Percentiles rank a stretch among this genome's conserved stretches.
Conservation (phyloP, 2,113 vertebrate species). For the Oreochromis aureus region DNA sequence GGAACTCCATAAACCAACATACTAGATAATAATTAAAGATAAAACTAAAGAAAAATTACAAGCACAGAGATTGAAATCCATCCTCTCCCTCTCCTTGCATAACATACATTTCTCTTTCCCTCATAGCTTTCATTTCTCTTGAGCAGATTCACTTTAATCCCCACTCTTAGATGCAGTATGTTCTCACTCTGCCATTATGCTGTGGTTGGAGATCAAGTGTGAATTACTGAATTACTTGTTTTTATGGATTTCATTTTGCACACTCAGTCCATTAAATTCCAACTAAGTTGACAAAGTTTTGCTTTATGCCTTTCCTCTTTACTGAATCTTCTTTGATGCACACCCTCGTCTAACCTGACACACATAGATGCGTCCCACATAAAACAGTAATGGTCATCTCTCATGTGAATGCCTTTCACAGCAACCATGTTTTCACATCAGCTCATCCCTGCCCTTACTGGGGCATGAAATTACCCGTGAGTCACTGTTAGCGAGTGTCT, state of each 20-base stretch:
- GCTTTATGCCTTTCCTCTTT: not conserved
- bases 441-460: slow-evolving; percentile 18
- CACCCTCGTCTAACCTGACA: not conserved
- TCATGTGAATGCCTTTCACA: not conserved
- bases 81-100: not conserved
- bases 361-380: not conserved
- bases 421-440: slow-evolving; percentile 39
- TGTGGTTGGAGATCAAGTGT: slow-evolving; percentile 12
- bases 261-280: not conserved
- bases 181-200: not conserved
- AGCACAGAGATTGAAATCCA: not conserved
- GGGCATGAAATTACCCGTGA: slow-evolving; percentile 53
- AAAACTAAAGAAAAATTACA: not conserved
- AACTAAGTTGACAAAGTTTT: slow-evolving; percentile 1
- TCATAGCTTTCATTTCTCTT: not conserved
- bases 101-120: not conserved
- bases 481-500: slow-evolving; percentile 43
- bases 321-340: not conserved
- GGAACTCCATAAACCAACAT: not conserved
- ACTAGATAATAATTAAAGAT: not conserved
- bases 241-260: not conserved
- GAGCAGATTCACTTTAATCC: slow-evolving; percentile 10
- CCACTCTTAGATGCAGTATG: slow-evolving; percentile 13
- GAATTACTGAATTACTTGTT: slow-evolving; percentile 24
- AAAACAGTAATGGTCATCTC: not conserved